A percentile compares a stretch with the other conserved stretches of the same genome.
These are phyloP conservation scores for Carollia perspicillata DNA, from an alignment of 2,113 vertebrate genomes.

Conservation along the genomic window DNA sequence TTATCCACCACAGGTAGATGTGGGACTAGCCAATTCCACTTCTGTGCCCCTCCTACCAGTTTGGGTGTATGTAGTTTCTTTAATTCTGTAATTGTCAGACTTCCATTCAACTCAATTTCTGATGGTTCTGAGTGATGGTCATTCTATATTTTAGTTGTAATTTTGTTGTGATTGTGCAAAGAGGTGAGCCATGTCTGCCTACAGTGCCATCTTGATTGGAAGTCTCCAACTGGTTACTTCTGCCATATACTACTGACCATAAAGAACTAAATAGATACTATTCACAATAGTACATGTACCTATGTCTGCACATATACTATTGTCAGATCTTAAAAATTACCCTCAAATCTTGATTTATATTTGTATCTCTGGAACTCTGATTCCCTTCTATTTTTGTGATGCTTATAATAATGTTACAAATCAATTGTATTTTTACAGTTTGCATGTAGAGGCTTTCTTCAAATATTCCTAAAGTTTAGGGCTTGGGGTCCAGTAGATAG, in stretches of 20 bases:
- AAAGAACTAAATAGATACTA: background rate
- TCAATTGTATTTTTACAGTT: constrained; percentile 1
- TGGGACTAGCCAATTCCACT: too few species aligned
- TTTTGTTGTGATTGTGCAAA: too few species aligned
- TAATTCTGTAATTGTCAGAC: too few species aligned
- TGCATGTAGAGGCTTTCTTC: background rate
- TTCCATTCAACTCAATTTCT: too few species aligned
- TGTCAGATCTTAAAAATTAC: background rate
- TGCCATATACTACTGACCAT: background rate
- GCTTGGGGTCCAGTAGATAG: background rate
- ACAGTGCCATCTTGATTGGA: too few species aligned
- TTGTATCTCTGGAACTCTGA: background rate
- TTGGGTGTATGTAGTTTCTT: too few species aligned
- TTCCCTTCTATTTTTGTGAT: background rate
- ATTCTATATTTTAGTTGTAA: too few species aligned
- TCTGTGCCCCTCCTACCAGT: too few species aligned
- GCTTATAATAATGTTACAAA: background rate
- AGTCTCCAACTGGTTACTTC: background rate
- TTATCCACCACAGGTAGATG: too few species aligned
- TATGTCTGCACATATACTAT: background rate
- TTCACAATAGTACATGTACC: background rate
- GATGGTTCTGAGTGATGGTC: too few species aligned
- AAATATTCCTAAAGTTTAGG: background rate
- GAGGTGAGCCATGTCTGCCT: too few species aligned
- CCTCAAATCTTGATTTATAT: background rate